These are phyloP conservation scores for Hirtodrosophila alboralis DNA, from an alignment of 2,888 invertebrate genomes.

Conservation along the genomic window DNA sequence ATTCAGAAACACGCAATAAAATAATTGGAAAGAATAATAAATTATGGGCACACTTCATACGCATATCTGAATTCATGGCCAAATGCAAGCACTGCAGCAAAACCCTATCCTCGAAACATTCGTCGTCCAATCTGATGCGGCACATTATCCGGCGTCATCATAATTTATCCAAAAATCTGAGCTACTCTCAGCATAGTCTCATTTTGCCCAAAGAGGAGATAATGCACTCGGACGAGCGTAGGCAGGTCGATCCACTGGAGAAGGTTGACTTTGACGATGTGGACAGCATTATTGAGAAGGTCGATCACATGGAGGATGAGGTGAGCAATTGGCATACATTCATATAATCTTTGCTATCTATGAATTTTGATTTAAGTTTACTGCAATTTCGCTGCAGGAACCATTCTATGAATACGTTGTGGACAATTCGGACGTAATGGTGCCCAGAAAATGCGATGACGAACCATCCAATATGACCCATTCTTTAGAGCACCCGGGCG, in stretches of 20 bases:
- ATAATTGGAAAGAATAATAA: slow-evolving; percentile 68
- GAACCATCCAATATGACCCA: slow-evolving; percentile 44
- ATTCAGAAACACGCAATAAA: slow-evolving; percentile 57
- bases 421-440: slow-evolving; percentile 58
- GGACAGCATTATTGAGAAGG: slow-evolving; percentile 70
- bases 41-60: slow-evolving; percentile 65
- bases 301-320: slow-evolving; percentile 68
- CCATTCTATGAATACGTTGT: slow-evolving; percentile 69
- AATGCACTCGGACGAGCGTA: slow-evolving; percentile 25
- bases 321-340: slow-evolving; percentile 23
- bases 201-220: slow-evolving; percentile 61
- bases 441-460: slow-evolving; percentile 45
- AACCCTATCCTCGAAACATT: slow-evolving; percentile 67
- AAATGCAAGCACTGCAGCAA: slow-evolving; percentile 71
- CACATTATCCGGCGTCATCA: slow-evolving; percentile 69
- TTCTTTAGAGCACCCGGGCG: slow-evolving; percentile 38
- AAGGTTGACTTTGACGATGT: slow-evolving; percentile 72
- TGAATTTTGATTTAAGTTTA: slow-evolving; percentile 38
- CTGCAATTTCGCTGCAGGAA: slow-evolving; percentile 52
- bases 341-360: not conserved
- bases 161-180: slow-evolving; percentile 62
- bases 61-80: slow-evolving; percentile 70
- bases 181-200: slow-evolving; percentile 66
- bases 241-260: slow-evolving; percentile 61
- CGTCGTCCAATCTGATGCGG: slow-evolving; percentile 71